Evolutionary conservation across 2,888 invertebrate species (phyloP), one percentile per base, ranked within the genome.

Genomic region (Choristoneura rosaceana): DNA sequence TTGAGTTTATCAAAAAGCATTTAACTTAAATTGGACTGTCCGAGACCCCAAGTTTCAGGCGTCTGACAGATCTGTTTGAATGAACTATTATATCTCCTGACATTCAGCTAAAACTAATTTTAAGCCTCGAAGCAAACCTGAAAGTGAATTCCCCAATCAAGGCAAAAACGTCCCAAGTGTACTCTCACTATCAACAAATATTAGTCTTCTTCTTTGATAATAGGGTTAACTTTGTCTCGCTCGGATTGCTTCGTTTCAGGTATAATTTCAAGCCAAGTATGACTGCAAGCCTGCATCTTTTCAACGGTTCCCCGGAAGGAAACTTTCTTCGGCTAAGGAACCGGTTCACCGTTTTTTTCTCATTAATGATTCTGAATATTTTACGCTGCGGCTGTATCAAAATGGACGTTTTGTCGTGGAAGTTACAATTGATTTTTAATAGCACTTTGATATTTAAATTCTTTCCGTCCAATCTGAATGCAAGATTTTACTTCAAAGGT

Each of bases 101-200:
- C 84, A 86, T 88, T 87, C 87, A 86, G 79, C 86, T 87, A 82
- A 83, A 89, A 89, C 87, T 86, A 90, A 90, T 90, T 88, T 86
- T 83, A 84, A 80, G 81, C 82, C 85, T 87, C 86, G 87, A 88
- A 87, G 87, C 86, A 83, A 87, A 87, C 83, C 85, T 84, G 81
- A 82, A 80, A 84, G 81, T 74, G 79, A 86, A 86, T 82, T 84
- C 84, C 85, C 76, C 71, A 52, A 69, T 60, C 55, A 4, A 5
- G 25, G 4, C 70, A 71, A 76, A 79, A 82, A 80, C 45, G 47
- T 63, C 71, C 62, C 75, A 80, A 76, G 34, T 43, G n/a, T 43
- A 58, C 45, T 5, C 2, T 5, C 38, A 10, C 4, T 7, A 10
- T 74, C 67, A 76, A 75, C 69, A 8, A 79, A 80, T 81, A 77